phyloP scores from a whole-genome alignment of 2,797 vertebrate species.

The Takifugu rubripes region DNA sequence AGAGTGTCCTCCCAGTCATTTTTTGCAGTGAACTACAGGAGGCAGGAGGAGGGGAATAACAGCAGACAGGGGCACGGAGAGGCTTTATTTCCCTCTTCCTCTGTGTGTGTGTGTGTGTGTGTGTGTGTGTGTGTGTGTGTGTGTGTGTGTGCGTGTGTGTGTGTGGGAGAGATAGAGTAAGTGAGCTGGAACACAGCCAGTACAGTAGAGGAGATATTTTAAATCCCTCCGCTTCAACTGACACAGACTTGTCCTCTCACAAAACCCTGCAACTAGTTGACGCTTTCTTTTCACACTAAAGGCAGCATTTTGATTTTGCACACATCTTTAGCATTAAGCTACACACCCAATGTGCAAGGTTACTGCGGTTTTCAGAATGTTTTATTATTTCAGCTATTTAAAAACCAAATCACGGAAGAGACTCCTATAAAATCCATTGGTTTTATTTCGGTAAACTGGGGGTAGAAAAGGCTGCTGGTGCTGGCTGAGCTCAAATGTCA shows the following conservation, averaged over 20 bases:
- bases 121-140: conserved; percentile 25
- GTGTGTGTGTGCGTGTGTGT: conserved; percentile 22
- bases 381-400: too few relatives aligned
- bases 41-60: conserved; percentile 48
- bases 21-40: conserved; percentile 38
- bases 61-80: conserved; percentile 55
- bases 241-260: background rate
- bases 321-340: background rate
- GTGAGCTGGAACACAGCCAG: conserved; percentile 65
- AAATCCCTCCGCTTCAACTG: conserved; percentile 40
- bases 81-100: conserved; percentile 50
- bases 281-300: background rate
- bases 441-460: conserved; percentile 2
- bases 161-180: conserved; percentile 7
- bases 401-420: too few relatives aligned
- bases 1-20: conserved; percentile 36
- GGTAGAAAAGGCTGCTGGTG: conserved; percentile 36
- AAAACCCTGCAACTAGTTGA: background rate
- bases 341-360: background rate
- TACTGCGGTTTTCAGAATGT: background rate
- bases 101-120: conserved; percentile 48
- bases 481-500: conserved; percentile 63
- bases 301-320: background rate
- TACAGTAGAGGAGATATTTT: conserved; percentile 68
- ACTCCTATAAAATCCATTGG: background rate